Evolutionary conservation across 2,113 vertebrate genomes (phyloP).

Genomic region (Oreochromis niloticus): DNA sequence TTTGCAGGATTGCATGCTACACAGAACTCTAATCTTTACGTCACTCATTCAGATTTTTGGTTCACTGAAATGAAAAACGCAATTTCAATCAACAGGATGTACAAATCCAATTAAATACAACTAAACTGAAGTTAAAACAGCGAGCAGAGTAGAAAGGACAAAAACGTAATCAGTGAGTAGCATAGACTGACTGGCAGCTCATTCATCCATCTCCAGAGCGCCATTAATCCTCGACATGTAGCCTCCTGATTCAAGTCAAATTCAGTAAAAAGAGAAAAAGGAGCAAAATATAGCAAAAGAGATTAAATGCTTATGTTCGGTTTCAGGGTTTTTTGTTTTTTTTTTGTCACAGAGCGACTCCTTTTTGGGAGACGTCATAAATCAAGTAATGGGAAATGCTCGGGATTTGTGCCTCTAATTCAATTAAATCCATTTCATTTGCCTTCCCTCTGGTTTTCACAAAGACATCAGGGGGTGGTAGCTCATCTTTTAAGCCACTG

Average conservation of each 20-base stretch:
- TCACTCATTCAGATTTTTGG: not conserved
- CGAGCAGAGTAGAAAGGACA: not conserved
- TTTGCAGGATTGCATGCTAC: not conserved
- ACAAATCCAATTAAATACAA: not conserved
- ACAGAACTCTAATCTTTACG: not conserved
- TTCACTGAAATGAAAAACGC: not conserved
- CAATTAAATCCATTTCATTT: conserved; percentile 1
- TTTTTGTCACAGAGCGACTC: no score
- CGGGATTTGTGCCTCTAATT: not conserved
- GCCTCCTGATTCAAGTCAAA: conserved; percentile 12
- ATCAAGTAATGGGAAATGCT: not conserved
- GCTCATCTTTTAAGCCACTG: not conserved
- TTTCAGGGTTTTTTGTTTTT: not conserved
- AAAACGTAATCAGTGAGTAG: not conserved
- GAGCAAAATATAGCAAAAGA: not conserved
- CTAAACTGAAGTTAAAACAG: not conserved
- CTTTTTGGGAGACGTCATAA: not conserved
- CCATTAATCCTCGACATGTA: conserved; percentile 1
- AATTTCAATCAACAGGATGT: not conserved
- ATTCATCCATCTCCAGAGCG: not conserved
- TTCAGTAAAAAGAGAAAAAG: not conserved
- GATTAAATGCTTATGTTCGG: not conserved
- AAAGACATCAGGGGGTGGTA: not conserved
- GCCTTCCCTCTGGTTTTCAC: not conserved
- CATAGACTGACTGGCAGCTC: not conserved